These are phyloP conservation scores for Psilanteris sp. DNA, from an alignment of 1,140 invertebrate species.

Conservation along the genomic window DNA sequence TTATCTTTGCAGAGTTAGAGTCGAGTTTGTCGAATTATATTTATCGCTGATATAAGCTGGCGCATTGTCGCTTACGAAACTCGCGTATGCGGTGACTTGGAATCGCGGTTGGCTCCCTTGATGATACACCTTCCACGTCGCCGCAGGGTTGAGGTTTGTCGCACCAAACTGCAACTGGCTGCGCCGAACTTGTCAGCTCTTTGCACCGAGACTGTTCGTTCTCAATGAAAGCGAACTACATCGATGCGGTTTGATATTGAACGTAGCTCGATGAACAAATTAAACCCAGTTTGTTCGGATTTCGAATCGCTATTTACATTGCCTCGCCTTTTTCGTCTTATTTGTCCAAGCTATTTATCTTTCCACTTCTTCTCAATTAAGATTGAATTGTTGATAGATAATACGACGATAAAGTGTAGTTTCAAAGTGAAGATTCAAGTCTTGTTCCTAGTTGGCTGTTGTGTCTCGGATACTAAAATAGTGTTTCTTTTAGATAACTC, in stretches of 20 bases:
- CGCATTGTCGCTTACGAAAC: constrained; percentile 40
- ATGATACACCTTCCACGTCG: constrained; percentile 49
- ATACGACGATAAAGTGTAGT: neutral
- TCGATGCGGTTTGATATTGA: constrained; percentile 51
- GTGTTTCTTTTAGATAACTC: no score
- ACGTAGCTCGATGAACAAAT: constrained; percentile 48
- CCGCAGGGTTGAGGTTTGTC: constrained; percentile 57
- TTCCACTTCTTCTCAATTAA: constrained; percentile 54
- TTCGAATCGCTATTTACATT: constrained; percentile 21
- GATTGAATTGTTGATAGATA: constrained; percentile 43
- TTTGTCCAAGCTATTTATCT: constrained; percentile 44
- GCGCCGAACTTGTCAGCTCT: constrained; percentile 49
- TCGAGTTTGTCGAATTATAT: constrained; percentile 48
- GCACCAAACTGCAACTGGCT: constrained; percentile 39
- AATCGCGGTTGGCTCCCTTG: constrained; percentile 53
- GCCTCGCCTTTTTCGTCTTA: constrained; percentile 13
- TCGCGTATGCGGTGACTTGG: constrained; percentile 54
- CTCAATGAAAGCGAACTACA: constrained; percentile 58
- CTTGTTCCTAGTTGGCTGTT: no score
- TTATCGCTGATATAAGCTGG: constrained; percentile 44
- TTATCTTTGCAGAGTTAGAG: constrained; percentile 31
- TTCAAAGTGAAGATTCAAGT: no score
- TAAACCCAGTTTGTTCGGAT: constrained; percentile 48
- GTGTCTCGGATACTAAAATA: no score
- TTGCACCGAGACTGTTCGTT: constrained; percentile 29